Conservation (phyloP, 2,888 invertebrate species). For the Plebejus argus region DNA sequence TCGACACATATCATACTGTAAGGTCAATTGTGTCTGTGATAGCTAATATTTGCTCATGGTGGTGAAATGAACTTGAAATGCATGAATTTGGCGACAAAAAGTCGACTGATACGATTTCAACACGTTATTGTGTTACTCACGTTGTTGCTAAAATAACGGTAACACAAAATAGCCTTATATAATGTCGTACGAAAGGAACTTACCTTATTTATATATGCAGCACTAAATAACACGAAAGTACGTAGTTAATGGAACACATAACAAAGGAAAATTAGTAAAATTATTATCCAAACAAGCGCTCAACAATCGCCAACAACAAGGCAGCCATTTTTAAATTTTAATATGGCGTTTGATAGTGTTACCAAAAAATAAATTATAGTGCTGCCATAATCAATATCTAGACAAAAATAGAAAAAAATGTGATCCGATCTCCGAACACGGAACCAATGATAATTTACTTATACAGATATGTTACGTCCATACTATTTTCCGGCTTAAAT, state of each 20-base stretch:
- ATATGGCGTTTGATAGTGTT: constrained; percentile 58
- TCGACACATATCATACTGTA: constrained; percentile 40
- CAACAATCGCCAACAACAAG: constrained; percentile 78
- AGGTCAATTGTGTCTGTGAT: constrained; percentile 40
- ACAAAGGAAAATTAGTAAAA: constrained; percentile 67
- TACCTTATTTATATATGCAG: constrained; percentile 57
- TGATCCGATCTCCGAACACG: no score
- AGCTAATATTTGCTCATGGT: constrained; percentile 14
- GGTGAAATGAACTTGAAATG: not conserved
- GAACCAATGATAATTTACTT: no score
- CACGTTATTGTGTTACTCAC: constrained; percentile 52
- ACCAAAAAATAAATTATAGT: constrained; percentile 41
- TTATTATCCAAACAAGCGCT: constrained; percentile 73
- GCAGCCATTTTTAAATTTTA: constrained; percentile 68
- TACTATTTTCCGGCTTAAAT: no score
- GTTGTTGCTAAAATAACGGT: constrained; percentile 49
- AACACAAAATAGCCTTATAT: constrained; percentile 16
- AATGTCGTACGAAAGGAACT: constrained; percentile 38
- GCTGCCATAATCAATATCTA: constrained; percentile 36
- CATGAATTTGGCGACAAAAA: not conserved
- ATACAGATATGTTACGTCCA: no score
- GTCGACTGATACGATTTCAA: not conserved
- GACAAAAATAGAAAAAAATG: not conserved
- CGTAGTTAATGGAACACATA: constrained; percentile 58
- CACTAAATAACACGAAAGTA: constrained; percentile 51